Percentiles rank a stretch among this genome's conserved stretches.
Evolutionary conservation across 2,797 vertebrate genomes (phyloP).

Genomic region (Hoplostethus atlanticus): DNA sequence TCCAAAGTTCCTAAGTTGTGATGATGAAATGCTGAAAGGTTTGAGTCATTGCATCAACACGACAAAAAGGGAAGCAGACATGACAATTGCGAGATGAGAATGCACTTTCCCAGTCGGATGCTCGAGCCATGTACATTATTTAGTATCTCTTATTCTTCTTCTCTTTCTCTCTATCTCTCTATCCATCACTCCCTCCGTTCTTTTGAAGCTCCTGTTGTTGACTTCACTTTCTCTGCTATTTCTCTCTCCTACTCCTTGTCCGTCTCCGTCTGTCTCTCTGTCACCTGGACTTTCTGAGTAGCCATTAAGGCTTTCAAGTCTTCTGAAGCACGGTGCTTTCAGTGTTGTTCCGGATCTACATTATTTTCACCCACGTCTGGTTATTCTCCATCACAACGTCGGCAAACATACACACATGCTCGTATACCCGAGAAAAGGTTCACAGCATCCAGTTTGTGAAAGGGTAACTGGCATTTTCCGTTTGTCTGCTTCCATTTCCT

Average conservation of each 20-base stretch:
- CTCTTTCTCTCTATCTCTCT: neutral
- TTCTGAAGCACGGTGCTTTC: constrained; percentile 56
- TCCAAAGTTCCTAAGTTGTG: neutral
- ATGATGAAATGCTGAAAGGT: neutral
- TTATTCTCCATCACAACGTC: constrained; percentile 18
- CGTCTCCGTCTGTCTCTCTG: constrained; percentile 35
- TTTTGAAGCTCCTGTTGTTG: constrained; percentile 21
- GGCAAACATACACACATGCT: neutral
- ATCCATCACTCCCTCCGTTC: constrained; percentile 17
- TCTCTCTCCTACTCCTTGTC: constrained; percentile 53
- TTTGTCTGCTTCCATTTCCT: constrained; percentile 7
- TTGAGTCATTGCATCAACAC: constrained; percentile 14
- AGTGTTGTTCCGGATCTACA: constrained; percentile 48
- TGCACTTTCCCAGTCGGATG: constrained; percentile 45
- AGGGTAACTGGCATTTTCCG: constrained; percentile 9
- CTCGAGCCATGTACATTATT: constrained; percentile 47
- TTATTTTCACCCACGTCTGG: constrained; percentile 58
- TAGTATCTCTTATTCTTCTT: constrained; percentile 33
- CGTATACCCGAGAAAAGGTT: neutral
- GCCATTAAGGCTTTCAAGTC: constrained; percentile 75
- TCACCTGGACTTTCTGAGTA: constrained; percentile 70
- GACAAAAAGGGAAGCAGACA: constrained; percentile 15
- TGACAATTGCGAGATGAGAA: constrained; percentile 47
- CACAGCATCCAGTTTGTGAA: constrained; percentile 1
- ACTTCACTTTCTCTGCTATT: constrained; percentile 30